Percentiles rank a stretch among this genome's conserved stretches.
phyloP scores from a whole-genome alignment of 2,113 vertebrate genomes.

The Hipposideros armiger region DNA sequence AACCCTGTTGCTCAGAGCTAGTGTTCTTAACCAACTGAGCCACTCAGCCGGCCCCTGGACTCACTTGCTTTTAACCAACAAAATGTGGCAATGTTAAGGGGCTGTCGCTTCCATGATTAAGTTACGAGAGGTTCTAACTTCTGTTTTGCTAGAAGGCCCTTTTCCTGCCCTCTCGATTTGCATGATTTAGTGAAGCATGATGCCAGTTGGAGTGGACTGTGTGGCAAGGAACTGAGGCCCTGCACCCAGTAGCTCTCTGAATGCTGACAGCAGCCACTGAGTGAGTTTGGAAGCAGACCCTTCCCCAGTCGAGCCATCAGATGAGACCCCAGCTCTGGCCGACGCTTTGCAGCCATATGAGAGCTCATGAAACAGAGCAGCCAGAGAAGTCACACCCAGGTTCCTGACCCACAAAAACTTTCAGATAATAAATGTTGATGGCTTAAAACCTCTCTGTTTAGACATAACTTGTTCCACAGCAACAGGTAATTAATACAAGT shows the following conservation, averaged over 20 bases:
- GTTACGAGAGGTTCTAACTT: neutral
- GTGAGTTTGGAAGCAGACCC: neutral
- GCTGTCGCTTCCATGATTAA: neutral
- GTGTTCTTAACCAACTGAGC: too few species aligned
- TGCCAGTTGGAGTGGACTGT: too few species aligned
- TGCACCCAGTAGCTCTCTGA: neutral
- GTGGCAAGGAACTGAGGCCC: neutral
- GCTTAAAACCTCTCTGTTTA: neutral
- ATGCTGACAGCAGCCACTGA: neutral
- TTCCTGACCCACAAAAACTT: neutral
- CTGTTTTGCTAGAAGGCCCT: neutral
- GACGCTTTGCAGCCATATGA: neutral
- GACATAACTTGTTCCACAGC: neutral
- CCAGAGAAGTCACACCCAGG: neutral
- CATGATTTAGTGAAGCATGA: neutral
- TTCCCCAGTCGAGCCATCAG: neutral
- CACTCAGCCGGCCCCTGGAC: too few species aligned
- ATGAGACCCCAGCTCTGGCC: neutral
- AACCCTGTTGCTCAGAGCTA: too few species aligned
- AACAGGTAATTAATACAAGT: neutral
- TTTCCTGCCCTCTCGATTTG: neutral
- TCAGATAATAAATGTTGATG: neutral
- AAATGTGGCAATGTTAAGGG: neutral
- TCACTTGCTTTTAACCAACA: neutral
- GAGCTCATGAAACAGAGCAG: neutral